Percentiles rank a stretch among this genome's conserved stretches.
Evolutionary conservation across 2,888 invertebrate species (phyloP).

Genomic region (Dromius quadrimaculatus): DNA sequence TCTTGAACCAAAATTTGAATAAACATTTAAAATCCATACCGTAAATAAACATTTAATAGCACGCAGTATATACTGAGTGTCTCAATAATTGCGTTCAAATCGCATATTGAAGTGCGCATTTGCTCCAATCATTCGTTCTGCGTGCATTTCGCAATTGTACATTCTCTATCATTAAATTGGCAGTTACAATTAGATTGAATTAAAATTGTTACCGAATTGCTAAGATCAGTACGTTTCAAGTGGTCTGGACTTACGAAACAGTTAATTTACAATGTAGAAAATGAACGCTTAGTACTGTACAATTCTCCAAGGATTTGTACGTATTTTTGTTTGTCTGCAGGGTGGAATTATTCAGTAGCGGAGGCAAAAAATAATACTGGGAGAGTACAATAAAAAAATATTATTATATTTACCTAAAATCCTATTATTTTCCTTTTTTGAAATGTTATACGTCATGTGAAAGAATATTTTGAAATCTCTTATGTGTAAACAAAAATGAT

Average conservation of each 20-base stretch:
- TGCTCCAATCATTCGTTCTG: no score
- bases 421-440: no score
- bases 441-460: no score
- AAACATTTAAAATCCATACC: not conserved
- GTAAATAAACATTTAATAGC: not conserved
- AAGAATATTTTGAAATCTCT: no score
- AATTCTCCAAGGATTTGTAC: not conserved
- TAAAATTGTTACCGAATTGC: slow-evolving; percentile 8
- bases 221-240: not conserved
- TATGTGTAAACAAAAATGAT: no score
- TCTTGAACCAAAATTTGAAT: not conserved
- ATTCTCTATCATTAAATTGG: not conserved
- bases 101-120: no score
- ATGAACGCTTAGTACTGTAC: not conserved
- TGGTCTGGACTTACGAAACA: not conserved
- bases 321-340: not conserved
- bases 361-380: not conserved
- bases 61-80: not conserved
- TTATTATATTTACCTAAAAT: no score
- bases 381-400: no score
- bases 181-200: slow-evolving; percentile 9
- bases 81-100: not conserved
- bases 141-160: not conserved
- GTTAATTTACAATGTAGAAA: slow-evolving; percentile 10
- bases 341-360: not conserved